These are phyloP conservation scores for Tigriopus californicus DNA, from an alignment of 2,888 invertebrate genomes.

Conservation along the genomic window DNA sequence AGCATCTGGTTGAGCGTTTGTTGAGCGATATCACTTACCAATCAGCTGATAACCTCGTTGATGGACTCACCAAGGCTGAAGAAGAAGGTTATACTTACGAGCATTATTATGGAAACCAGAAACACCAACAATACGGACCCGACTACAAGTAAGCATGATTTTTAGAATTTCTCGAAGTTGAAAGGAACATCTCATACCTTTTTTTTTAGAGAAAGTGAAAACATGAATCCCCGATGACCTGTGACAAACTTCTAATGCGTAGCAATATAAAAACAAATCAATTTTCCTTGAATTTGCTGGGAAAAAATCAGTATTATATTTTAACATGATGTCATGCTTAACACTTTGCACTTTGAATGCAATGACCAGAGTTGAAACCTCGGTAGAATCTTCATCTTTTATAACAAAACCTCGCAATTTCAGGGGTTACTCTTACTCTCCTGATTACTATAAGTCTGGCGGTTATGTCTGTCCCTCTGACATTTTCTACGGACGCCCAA, in stretches of 20 bases:
- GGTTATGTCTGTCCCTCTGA: constrained; percentile 20
- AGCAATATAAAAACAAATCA: no score
- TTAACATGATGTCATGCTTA: no score
- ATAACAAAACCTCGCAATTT: no score
- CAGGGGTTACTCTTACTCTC: constrained; percentile 11
- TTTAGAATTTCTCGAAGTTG: no score
- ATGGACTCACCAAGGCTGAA: constrained; percentile 18
- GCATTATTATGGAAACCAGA: constrained; percentile 16
- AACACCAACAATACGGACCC: constrained; percentile 8
- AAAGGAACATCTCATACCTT: no score
- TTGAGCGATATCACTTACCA: constrained; percentile 19
- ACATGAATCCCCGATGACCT: no score
- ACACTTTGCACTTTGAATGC: no score
- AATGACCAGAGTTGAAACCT: no score
- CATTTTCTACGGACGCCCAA: constrained; percentile 18
- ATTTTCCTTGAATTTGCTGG: no score
- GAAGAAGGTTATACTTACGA: constrained; percentile 19
- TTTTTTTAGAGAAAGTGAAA: not conserved
- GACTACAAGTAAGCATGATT: constrained; percentile 10
- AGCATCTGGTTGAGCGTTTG: not conserved
- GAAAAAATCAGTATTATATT: no score
- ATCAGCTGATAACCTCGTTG: constrained; percentile 20
- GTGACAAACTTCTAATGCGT: no score
- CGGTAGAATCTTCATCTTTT: not conserved
- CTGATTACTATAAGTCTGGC: constrained; percentile 15